Evolutionary conservation across 2,888 invertebrate genomes (phyloP), one percentile per base, ranked within the genome.

Genomic region (Gortyna flavago): DNA sequence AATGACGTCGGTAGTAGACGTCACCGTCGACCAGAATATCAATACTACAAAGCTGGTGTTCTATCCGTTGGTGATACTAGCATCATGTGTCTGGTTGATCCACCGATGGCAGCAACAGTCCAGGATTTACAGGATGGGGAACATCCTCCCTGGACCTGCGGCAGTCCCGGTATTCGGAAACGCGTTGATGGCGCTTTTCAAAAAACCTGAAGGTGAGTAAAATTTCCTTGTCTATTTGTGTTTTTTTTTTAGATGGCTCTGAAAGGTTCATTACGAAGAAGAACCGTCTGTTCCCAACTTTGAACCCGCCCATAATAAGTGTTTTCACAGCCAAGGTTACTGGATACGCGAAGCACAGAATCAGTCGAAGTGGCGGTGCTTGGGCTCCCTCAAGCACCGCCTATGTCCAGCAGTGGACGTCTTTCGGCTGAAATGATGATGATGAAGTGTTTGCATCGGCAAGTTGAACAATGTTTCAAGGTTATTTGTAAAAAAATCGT

Each of bases 111-210:
- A 97, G 82, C 95, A 96, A 71, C 96, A 96, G 81, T 94, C 96
- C 1, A 94, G 95, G 35, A 88, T 98, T 87, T 93, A 96, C 82
- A 97, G 97, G 88, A 91, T 98, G 88, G 98, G 98, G 0, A 97
- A 97, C 73, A 97, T 97, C 89, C 93, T 98, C n/a, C 98, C 98
- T 0, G 98, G 98, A 64, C 98, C 98, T 0, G 88, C 93, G 1
- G 95, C 97, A 0, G 85, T 97, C 25, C 98, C 98, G 0, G 54
- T 98, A 2, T 89, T 98, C 67, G 98, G 98, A 76, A 98, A 98
- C 89, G 98, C 98, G 0, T 95, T 97, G 25, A 94, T 98, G 79
- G 97, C 97, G 0, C 83, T 97, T 0, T 97, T 98, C 75, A 97
- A 97, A 83, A 97, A 97, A 73, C 97, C 98, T 81, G 94, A 97